phyloP scores from a whole-genome alignment of 30 jellyfish, hydroid and myxozoan species.

The Calvadosia cruxmelitensis region DNA sequence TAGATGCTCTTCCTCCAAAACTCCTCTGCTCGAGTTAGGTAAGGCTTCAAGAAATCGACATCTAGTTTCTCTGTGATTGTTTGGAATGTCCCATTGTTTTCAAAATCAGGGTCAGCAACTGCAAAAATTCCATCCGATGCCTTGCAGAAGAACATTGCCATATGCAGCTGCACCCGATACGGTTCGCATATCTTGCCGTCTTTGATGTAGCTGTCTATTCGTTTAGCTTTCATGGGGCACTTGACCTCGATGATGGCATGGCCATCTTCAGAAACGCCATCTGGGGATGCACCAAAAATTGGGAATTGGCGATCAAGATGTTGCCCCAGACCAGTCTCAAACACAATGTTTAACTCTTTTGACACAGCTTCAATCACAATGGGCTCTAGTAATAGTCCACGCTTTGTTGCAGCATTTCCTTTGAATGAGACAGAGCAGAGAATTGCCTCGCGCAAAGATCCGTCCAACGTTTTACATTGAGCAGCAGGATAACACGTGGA shows the following conservation, averaged over 20 bases:
- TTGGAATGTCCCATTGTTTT: background rate
- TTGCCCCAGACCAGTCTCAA: background rate
- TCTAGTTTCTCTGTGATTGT: background rate
- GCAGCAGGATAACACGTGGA: background rate
- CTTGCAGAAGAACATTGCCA: background rate
- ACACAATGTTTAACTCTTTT: background rate
- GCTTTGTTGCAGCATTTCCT: background rate
- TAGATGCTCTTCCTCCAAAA: background rate
- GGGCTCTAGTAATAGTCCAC: background rate
- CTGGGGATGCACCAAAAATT: background rate
- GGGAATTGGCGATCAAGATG: background rate
- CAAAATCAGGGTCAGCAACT: slow-evolving; percentile 1
- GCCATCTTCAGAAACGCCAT: background rate
- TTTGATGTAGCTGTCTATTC: background rate
- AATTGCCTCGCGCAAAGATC: background rate
- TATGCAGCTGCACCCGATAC: background rate
- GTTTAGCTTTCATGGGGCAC: background rate
- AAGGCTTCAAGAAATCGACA: background rate
- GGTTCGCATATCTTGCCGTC: background rate
- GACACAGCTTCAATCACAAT: background rate
- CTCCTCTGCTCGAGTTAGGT: background rate
- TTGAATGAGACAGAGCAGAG: background rate
- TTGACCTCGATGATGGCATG: background rate
- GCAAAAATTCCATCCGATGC: background rate
- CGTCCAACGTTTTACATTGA: background rate